Percentiles rank a stretch among this genome's conserved stretches.
These are phyloP conservation scores for Ichneumon xanthorius DNA, from an alignment of 2,888 invertebrate species.

Conservation along the genomic window DNA sequence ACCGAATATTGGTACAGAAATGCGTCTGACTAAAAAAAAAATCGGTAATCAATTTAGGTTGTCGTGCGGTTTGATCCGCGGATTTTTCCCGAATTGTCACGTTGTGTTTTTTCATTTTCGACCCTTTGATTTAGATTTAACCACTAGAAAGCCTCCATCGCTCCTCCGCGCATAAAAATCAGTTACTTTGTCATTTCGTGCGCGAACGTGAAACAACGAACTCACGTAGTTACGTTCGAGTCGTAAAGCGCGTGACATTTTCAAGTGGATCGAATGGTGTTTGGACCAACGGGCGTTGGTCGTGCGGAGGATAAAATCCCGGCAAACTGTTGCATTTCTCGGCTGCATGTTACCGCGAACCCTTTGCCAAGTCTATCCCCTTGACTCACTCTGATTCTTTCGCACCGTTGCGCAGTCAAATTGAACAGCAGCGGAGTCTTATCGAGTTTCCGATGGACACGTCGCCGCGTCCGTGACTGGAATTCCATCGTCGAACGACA, in stretches of 20 bases:
- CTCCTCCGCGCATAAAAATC: not conserved
- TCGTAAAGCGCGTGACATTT: conserved; percentile 57
- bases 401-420: conserved; percentile 63
- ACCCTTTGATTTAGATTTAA: not conserved
- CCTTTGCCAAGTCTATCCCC: conserved; percentile 17
- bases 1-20: too few relatives aligned
- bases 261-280: conserved; percentile 37
- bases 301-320: conserved; percentile 48
- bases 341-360: conserved; percentile 43
- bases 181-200: conserved; percentile 1
- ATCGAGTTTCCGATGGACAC: conserved; percentile 61
- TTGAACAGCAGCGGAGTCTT: conserved; percentile 56
- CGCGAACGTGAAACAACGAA: conserved; percentile 20
- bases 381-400: conserved; percentile 51
- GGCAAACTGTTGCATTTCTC: conserved; percentile 64
- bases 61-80: not conserved
- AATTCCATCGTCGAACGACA: conserved; percentile 34
- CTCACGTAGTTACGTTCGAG: conserved; percentile 48
- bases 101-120: not conserved
- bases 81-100: not conserved
- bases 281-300: conserved; percentile 50
- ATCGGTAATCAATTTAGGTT: not conserved
- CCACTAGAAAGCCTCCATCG: not conserved
- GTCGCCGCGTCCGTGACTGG: conserved; percentile 55
- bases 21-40: not conserved